Base-by-base conservation (phyloP, 2,888 invertebrate species). In the Mermis nigrescens region DNA sequence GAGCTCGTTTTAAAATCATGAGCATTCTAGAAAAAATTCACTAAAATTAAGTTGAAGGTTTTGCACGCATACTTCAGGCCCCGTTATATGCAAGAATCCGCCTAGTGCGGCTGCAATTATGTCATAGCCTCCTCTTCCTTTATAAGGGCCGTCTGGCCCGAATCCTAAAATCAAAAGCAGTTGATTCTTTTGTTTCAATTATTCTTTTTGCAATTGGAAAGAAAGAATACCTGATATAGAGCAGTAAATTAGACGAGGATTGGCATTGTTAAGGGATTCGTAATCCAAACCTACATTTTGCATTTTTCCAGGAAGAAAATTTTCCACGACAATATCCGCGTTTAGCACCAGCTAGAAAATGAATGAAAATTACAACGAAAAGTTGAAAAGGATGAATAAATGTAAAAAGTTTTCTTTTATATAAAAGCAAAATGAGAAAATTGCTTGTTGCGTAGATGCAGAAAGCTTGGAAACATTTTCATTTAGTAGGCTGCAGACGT, bases 81-180 rank as follows among this genome's bases (percentile, higher is more conserved):
- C 95, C 0, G 95, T 95, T 28, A 87, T 83, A 69, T 88, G 82
- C 28, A 94, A 68, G 0, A 94, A 76, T 0, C 95, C 94, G 2
- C 90, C 92, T 67, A 89, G 79, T 0, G 91, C 92, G 19, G 90
- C 83, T 1, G 90, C 91, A 65, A 95, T 87, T 0, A 90, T 88
- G 76, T 95, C 95, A 74, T 91, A 94, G 65, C 95, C 95, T n/a
- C 90, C 87, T 66, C 84, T 82, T 27, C 80, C 79, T 1, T 80
- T 77, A 75, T 91, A 92, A 0, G 90, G 91, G 0, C 95, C 94
- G 29, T 79, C 77, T 0, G 82, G 77, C 0, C 95, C 95, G 73
- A 86, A 95, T 0, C 94, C 77, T 76, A 58, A 12, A 57, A 63
- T 57, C 24, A n/a, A 7, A 38, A 19, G 38, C 38, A 12, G 38